A percentile compares a stretch with the other conserved stretches of the same genome.
phyloP scores from a whole-genome alignment of 2,888 invertebrate genomes.

The Drepanosiphum platanoidis region DNA sequence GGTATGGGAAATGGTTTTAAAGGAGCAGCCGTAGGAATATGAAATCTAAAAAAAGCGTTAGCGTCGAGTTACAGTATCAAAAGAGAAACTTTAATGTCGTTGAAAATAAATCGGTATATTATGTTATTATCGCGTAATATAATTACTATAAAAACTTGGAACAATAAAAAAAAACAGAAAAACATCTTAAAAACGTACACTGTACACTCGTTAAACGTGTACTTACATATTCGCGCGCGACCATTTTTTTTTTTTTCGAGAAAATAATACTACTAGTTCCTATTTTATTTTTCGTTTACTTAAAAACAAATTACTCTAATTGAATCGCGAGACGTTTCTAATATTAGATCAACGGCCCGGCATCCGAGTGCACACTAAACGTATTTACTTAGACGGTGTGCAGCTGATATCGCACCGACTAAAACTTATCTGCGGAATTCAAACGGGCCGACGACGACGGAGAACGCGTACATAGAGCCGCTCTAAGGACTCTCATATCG shows the following conservation, averaged over 20 bases:
- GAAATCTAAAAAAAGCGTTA: slow-evolving; percentile 30
- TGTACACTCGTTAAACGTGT: neutral
- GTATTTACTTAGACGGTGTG: no score
- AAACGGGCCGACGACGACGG: no score
- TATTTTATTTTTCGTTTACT: no score
- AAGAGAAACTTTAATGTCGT: slow-evolving; percentile 9
- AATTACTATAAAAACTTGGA: slow-evolving; percentile 16
- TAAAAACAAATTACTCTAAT: no score
- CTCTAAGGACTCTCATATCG: no score
- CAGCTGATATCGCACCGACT: no score
- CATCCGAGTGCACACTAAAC: no score
- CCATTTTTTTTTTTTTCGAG: no score
- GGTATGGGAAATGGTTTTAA: slow-evolving; percentile 34
- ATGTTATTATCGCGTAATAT: neutral
- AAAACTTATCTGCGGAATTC: no score
- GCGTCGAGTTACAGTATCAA: neutral
- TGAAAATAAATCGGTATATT: neutral
- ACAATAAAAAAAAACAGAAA: neutral
- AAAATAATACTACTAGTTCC: no score
- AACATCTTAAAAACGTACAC: neutral
- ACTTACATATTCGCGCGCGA: no score
- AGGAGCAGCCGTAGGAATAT: slow-evolving; percentile 32
- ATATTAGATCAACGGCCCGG: neutral
- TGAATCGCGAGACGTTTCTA: neutral
- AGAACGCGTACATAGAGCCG: no score